Evolutionary conservation across 2,797 vertebrate genomes (phyloP), one percentile per base, ranked within the genome.

Genomic region (Crenichthys baileyi): DNA sequence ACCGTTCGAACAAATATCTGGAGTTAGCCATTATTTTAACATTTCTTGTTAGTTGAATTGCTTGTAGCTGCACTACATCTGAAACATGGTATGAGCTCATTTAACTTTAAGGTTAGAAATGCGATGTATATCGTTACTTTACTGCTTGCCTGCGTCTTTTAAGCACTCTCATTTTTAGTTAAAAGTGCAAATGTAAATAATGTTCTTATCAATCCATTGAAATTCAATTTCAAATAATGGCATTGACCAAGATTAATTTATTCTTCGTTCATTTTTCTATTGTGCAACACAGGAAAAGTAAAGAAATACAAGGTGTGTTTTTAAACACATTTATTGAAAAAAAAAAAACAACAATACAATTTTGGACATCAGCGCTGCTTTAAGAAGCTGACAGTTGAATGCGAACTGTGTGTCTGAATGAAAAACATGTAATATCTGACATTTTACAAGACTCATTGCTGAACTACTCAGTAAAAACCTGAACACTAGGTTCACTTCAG

Each of bases 401-500:
- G 9, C 8, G 16, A 31, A 8, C 15, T 1, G 6, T 12, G 20
- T n/a, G 22, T 39, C 48, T 41, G 13, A 9, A 44, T 67, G 8
- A 18, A 73, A 5, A 85, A 67, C n/a, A 8, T 50, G 11, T 46
- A 44, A 31, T 9, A 46, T 8, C 7, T 55, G n/a, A 48, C 15
- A 24, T 13, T n/a, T 36, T n/a, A 11, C 44, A 48, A 76, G n/a
- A 7, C 7, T 75, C 75, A 73, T 22, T 73, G 53, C 75, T 76
- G 24, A 81, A 82, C 36, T 79, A 76, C 1, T 2, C 11, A 26
- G 79, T 26, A 78, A 81, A 81, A 36, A 63, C 2, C 6, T 15
- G 22, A 29, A 51, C 53, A 13, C 39, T 7, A 44, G 11, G 20
- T 7, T 58, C n/a, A 58, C 55, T 58, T 58, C 55, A 11, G 55